Evolutionary conservation across 2,113 vertebrate genomes (phyloP).

Genomic region (Limnothrissa miodon): DNA sequence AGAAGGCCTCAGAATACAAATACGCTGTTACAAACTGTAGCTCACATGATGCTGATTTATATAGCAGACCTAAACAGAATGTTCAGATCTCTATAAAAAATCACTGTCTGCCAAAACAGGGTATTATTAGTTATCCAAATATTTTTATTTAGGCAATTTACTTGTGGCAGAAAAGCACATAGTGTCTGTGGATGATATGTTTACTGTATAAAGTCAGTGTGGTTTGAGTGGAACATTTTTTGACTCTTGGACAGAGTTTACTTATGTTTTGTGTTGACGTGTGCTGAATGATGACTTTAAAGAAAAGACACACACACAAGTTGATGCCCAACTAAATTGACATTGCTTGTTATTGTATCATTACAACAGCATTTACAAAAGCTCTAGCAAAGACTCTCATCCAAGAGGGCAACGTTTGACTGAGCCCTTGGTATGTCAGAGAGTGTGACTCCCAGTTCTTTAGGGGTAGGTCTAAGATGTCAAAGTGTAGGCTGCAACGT

Average conservation of each 20-base stretch:
- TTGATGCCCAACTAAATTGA: neutral
- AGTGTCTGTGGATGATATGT: too few relatives aligned
- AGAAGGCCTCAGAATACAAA: neutral
- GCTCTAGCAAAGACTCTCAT: conserved; percentile 21
- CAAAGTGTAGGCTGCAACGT: conserved; percentile 29
- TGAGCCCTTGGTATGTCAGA: conserved; percentile 51
- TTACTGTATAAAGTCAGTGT: too few relatives aligned
- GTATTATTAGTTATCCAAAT: too few relatives aligned
- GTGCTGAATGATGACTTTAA: neutral
- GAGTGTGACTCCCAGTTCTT: conserved; percentile 31
- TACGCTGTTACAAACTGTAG: neutral
- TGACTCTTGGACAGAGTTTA: neutral
- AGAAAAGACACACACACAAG: neutral
- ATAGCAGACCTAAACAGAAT: neutral
- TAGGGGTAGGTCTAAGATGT: conserved; percentile 37
- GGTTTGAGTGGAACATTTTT: too few relatives aligned
- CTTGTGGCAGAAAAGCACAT: too few relatives aligned
- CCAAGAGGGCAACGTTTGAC: conserved; percentile 43
- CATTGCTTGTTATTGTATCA: conserved; percentile 24
- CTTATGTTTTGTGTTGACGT: neutral
- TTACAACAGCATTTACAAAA: conserved; percentile 55
- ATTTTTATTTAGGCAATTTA: too few relatives aligned
- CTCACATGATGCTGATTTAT: neutral
- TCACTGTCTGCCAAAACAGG: too few relatives aligned
- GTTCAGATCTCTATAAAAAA: too few relatives aligned